Base-by-base conservation (phyloP, 1,140 invertebrate species). In the Luehdorfia chinensis region DNA sequence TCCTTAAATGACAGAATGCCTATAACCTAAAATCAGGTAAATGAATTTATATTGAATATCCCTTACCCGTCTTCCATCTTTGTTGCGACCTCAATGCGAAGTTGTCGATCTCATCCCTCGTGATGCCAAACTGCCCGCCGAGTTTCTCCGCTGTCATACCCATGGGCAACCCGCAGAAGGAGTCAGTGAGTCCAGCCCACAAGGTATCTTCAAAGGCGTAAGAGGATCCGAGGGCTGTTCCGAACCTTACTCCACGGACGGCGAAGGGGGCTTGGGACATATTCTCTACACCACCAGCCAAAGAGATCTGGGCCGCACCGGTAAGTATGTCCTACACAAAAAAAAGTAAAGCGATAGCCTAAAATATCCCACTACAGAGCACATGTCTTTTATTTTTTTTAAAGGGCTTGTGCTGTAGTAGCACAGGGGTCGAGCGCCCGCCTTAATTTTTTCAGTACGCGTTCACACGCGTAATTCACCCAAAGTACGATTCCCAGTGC, bases 121-220 rank as follows among this genome's bases (percentile, higher is more conserved):
- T 93, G 18, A 99, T 89, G 19, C 93, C 93, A 74, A 95, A 98
- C 73, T 99, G 93, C 12, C 91, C 94, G 1, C 96, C 98, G 19
- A 99, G 88, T 80, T 99, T 99, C 88, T 99, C 98, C 5, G 98
- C 98, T 1, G 98, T 99, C 52, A 98, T 84, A 4, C 95, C 98
- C 98, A 99, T 99, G 0, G 97, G 95, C 11, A 96, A 89, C 63
- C 96, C 94, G 72, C 95, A 96, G 73, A 97, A 93, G 0, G 91
- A 90, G 78, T 99, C 98, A 0, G 93, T 93, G 0, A 99, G 88
- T 1, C 95, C 95, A 0, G 92, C 87, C 98, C 97, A 99, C 4
- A 99, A 83, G 0, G 91, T 90, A 87, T 99, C 98, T 88, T 99
- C 97, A 49, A 99, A 90, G 59, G 94, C 88, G 49, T 94, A 90